A percentile compares a stretch with the other conserved stretches of the same genome.
These are phyloP conservation scores for Mungos mungo DNA, from an alignment of 2,113 vertebrate species.

Conservation along the genomic window DNA sequence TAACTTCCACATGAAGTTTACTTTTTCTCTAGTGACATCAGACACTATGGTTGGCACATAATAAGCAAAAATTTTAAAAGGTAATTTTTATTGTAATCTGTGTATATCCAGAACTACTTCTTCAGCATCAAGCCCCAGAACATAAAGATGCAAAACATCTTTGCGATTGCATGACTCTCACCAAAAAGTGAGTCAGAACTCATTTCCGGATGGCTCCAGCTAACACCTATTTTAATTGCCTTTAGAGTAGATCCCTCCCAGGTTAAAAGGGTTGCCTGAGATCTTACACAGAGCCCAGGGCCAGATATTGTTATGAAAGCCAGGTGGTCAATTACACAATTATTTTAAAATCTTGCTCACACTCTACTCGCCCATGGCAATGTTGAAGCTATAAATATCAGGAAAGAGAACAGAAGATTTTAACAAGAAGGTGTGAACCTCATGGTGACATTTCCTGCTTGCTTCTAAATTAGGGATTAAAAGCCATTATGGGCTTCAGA, in stretches of 20 bases:
- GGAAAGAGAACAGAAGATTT: conserved; percentile 22
- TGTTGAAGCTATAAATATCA: background rate
- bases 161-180: background rate
- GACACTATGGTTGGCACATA: background rate
- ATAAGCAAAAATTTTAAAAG: background rate
- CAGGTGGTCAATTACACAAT: conserved; percentile 52
- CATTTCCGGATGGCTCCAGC: background rate
- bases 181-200: background rate
- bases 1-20: background rate
- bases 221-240: conserved; percentile 28
- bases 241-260: conserved; percentile 42
- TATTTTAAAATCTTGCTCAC: conserved; percentile 36
- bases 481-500: background rate
- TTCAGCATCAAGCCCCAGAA: background rate
- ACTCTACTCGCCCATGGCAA: background rate
- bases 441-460: conserved; percentile 57
- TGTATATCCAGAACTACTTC: background rate
- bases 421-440: conserved; percentile 52
- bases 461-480: conserved; percentile 38
- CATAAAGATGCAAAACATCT: background rate
- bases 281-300: background rate
- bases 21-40: background rate
- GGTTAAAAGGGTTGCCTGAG: conserved; percentile 41
- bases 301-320: conserved; percentile 44
- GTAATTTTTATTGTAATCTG: background rate